Evolutionary conservation across 2,888 invertebrate species (phyloP).

Genomic region (Augiades crinisus): DNA sequence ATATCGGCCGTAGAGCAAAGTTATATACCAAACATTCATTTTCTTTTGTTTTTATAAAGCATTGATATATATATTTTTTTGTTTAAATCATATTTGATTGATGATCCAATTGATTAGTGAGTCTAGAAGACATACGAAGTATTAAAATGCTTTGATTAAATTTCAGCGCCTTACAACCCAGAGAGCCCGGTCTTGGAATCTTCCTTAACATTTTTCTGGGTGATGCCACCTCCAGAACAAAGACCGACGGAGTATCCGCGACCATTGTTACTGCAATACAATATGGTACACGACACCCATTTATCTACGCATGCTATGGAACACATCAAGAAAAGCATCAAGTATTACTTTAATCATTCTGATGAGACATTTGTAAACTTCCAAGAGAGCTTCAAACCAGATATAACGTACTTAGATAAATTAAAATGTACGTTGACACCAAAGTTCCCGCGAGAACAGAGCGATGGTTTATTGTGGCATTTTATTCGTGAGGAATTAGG

Average conservation of each 20-base stretch:
- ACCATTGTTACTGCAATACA: constrained; percentile 94
- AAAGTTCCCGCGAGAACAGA: constrained; percentile 91
- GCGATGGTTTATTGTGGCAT: constrained; percentile 89
- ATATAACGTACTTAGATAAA: constrained; percentile 91
- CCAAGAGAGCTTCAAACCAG: constrained; percentile 84
- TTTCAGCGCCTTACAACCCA: constrained; percentile 90
- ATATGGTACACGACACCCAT: constrained; percentile 90
- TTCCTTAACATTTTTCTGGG: constrained; percentile 94
- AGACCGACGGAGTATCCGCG: constrained; percentile 95
- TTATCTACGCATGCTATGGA: constrained; percentile 90
- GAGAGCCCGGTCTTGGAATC: constrained; percentile 91
- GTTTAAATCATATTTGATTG: no score
- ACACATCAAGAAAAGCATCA: constrained; percentile 92
- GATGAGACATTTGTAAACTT: constrained; percentile 73
- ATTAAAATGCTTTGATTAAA: background rate
- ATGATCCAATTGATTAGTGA: no score
- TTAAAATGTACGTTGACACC: constrained; percentile 90
- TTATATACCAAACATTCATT: no score
- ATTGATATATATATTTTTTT: no score
- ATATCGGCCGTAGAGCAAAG: no score
- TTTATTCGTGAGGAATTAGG: constrained; percentile 89
- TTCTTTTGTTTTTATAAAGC: no score
- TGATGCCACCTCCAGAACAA: constrained; percentile 96
- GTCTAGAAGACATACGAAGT: no score
- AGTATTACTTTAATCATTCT: constrained; percentile 87